Evolutionary conservation across 2,888 invertebrate genomes (phyloP).

Genomic region (Drosophila longiperda): DNA sequence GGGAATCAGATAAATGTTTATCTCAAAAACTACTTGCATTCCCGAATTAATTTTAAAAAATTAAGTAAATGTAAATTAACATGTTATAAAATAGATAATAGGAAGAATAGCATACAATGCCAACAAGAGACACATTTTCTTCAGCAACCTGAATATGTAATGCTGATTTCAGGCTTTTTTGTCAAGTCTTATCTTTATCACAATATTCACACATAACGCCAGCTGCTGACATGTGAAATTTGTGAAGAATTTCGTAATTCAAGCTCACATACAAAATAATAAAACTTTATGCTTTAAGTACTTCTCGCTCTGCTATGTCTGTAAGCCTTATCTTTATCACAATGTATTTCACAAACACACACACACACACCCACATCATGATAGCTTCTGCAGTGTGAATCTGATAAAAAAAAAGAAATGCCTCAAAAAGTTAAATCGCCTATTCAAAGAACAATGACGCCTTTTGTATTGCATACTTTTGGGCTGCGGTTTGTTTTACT

Average conservation of each 20-base stretch:
- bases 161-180: background rate
- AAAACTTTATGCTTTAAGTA: background rate
- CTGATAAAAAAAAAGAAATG: background rate
- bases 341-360: background rate
- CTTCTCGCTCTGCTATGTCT: background rate
- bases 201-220: background rate
- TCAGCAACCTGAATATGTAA: background rate
- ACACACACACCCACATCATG: background rate
- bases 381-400: constrained; percentile 9
- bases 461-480: constrained; percentile 39
- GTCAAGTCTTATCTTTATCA: background rate
- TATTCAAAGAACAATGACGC: constrained; percentile 29
- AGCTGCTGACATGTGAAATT: background rate
- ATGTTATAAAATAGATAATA: background rate
- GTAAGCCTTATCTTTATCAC: background rate
- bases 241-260: background rate
- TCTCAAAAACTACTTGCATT: background rate
- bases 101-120: background rate
- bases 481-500: constrained; percentile 38
- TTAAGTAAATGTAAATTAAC: background rate
- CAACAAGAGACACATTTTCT: too few relatives aligned
- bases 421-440: constrained; percentile 15
- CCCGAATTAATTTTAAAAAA: too few relatives aligned
- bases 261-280: background rate
- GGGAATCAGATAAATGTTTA: background rate